Conservation (phyloP, 2,888 invertebrate species). For the Erebia epiphron region DNA sequence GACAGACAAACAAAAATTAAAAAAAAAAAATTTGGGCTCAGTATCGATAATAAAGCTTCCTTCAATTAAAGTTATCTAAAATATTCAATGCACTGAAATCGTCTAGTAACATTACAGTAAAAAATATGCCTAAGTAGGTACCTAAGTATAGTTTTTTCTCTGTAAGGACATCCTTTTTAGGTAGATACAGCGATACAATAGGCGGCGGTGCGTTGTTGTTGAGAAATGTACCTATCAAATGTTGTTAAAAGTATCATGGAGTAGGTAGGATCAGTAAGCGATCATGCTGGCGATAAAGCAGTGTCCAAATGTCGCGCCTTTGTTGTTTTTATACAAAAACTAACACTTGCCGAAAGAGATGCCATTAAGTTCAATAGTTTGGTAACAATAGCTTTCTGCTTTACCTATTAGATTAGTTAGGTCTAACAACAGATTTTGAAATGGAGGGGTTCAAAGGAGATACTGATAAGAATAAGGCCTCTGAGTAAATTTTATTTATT, state of each 20-base stretch:
- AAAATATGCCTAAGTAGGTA: no score
- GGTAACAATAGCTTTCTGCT: neutral
- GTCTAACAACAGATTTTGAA: neutral
- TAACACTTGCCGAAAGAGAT: constrained; percentile 41
- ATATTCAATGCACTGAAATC: no score
- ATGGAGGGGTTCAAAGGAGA: neutral
- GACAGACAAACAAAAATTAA: no score
- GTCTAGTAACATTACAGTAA: no score
- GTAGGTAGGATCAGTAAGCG: constrained; percentile 35
- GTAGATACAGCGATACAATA: constrained; percentile 34
- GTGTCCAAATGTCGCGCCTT: constrained; percentile 57
- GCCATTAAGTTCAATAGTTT: neutral
- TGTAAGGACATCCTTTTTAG: constrained; percentile 18
- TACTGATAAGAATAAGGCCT: neutral
- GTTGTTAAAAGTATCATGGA: constrained; percentile 52
- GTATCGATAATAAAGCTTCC: no score
- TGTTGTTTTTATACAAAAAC: constrained; percentile 52
- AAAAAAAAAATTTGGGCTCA: no score
- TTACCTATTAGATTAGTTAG: neutral
- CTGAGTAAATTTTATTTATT: neutral
- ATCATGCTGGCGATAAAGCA: constrained; percentile 54
- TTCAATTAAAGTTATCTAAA: no score
- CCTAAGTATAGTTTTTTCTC: constrained; percentile 16
- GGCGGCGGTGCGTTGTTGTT: constrained; percentile 54
- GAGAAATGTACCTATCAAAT: constrained; percentile 65